Evolutionary conservation across 1,140 invertebrate genomes (phyloP).

Genomic region (Neodiprion fabricii): DNA sequence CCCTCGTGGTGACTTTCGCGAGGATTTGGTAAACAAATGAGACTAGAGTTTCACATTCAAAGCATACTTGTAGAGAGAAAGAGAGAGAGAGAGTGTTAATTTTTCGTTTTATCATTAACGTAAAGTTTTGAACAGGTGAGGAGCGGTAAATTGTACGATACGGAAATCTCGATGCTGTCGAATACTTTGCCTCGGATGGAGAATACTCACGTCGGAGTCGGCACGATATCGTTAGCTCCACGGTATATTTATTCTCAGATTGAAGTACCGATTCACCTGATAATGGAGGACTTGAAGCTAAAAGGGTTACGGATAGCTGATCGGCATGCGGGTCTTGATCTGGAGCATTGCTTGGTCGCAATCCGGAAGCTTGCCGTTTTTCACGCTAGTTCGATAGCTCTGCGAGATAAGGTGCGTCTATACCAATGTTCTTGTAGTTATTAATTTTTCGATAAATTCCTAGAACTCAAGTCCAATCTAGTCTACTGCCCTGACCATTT

Average conservation of each 20-base stretch:
- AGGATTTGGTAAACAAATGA: neutral
- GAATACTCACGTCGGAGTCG: conserved; percentile 30
- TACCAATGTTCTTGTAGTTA: too few relatives aligned
- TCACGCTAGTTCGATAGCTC: conserved; percentile 51
- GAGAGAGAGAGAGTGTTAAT: too few relatives aligned
- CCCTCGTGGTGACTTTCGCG: neutral
- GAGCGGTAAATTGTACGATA: conserved; percentile 40
- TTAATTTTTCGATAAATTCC: neutral
- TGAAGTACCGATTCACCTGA: conserved; percentile 42
- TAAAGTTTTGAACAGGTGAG: conserved; percentile 33
- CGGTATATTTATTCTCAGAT: conserved; percentile 34
- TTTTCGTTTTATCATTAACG: too few relatives aligned
- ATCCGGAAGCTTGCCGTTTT: conserved; percentile 59
- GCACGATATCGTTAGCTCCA: conserved; percentile 15
- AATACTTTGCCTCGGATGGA: conserved; percentile 50
- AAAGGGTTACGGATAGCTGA: conserved; percentile 57
- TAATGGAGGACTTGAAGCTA: conserved; percentile 52
- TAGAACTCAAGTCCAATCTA: neutral
- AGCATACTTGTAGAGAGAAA: too few relatives aligned
- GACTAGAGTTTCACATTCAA: neutral
- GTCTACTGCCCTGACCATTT: neutral
- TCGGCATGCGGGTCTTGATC: conserved; percentile 54
- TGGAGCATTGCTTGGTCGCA: conserved; percentile 51
- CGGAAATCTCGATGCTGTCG: conserved; percentile 56
- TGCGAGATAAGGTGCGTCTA: neutral